Percentiles rank a stretch among this genome's conserved stretches.
phyloP scores from a whole-genome alignment of 2,888 invertebrate species.

The Noctua comes region DNA sequence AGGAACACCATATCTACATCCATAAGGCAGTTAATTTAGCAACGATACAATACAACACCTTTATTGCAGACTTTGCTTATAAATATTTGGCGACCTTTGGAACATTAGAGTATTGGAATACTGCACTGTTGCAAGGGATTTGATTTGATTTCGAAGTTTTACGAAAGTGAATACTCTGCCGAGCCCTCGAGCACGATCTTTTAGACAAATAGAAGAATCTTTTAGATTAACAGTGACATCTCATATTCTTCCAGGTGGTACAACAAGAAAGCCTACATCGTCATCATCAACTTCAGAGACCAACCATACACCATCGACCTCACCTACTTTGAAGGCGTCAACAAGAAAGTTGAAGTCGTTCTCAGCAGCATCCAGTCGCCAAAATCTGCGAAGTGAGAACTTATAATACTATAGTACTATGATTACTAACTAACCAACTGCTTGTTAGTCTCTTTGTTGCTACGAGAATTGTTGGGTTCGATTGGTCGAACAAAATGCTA shows the following conservation, averaged over 20 bases:
- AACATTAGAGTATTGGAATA: neutral
- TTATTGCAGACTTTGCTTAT: neutral
- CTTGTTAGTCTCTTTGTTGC: neutral
- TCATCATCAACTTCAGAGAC: slow-evolving; percentile 91
- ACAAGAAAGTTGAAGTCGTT: slow-evolving; percentile 84
- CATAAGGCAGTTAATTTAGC: neutral
- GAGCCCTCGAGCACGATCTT: neutral
- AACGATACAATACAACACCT: neutral
- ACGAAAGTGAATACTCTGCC: neutral
- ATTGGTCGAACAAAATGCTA: neutral
- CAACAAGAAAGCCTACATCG: slow-evolving; percentile 79
- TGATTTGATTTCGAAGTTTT: neutral
- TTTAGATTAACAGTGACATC: neutral
- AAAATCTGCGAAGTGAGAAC: slow-evolving; percentile 86
- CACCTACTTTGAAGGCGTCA: slow-evolving; percentile 86
- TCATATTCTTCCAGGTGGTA: slow-evolving; percentile 71
- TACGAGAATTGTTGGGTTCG: neutral
- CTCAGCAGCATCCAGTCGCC: slow-evolving; percentile 87
- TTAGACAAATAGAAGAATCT: no score
- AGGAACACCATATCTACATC: neutral
- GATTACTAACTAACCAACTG: neutral
- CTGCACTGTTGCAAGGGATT: neutral
- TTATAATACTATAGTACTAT: neutral
- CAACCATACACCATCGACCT: slow-evolving; percentile 88
- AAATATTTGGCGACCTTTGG: neutral